Base-by-base conservation (phyloP, 2,113 vertebrate genomes). In the Cricetomys ansorgei region DNA sequence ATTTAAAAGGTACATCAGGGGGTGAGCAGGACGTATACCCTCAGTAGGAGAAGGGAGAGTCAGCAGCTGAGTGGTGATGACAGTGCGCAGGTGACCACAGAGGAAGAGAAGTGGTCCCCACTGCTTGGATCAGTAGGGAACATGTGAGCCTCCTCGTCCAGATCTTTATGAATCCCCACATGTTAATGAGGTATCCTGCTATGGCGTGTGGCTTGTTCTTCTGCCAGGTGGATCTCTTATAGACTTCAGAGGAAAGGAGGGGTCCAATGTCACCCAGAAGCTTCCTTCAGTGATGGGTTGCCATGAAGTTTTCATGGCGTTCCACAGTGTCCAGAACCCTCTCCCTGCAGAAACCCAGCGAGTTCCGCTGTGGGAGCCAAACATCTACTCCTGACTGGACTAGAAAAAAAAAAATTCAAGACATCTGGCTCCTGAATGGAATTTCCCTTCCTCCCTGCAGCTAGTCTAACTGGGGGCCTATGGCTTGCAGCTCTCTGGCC, bases 141-240 rank as follows among this genome's bases (percentile, higher is more conserved):
- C 45, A 27, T 8, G n/a, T 19, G 31, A 34, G 27, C 40, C 5
- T 13, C 29, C 31, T 27, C 76, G 31, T 27, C 62, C 4, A 21
- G 40, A 86, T 6, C 23, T 17, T 91, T 50, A 31, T 12, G n/a
- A 43, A 53, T 29, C 29, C 81, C 48, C 10, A 45, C 6, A 19
- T 29, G 8, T 64, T 21, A 3, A 40, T 13, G 17, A 9, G 0
- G 16, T 2, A 0, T 48, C 57, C 76, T 65, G 9, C 0, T 4
- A 1, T 3, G 8, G 55, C 11, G 6, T 15, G 62, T 21, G 73
- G 37, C 48, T 75, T 57, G 5, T 17, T 53, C 43, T 7, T 67
- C 59, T 19, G 27, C 5, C 34, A n/a, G 34, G 8, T 37, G 7
- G 15, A 85, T 40, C 48, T 34, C 67, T 53, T 21, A 2, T 23